phyloP scores from a whole-genome alignment of 1,140 invertebrate genomes.

The Drosophila punjabiensis region DNA sequence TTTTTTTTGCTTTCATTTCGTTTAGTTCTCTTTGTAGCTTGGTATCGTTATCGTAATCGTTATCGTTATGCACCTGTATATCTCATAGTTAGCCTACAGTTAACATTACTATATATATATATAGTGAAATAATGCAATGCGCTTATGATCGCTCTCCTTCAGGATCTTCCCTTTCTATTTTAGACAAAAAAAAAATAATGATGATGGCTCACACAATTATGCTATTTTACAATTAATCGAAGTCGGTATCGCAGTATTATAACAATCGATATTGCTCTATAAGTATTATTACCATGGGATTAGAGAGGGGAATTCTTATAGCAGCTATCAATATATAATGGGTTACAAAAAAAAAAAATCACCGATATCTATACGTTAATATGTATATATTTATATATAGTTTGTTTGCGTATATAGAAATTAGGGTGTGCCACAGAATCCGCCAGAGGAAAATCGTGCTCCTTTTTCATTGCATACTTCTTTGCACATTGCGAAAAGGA shows the following conservation, averaged over 20 bases:
- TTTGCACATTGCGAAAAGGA: not conserved
- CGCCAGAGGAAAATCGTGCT: not conserved
- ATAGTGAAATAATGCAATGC: slow-evolving; percentile 37
- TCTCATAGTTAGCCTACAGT: slow-evolving; percentile 59
- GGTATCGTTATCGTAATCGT: slow-evolving; percentile 59
- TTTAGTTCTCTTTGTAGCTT: slow-evolving; percentile 42
- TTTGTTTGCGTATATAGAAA: slow-evolving; percentile 12
- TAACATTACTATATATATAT: slow-evolving; percentile 48
- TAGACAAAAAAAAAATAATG: slow-evolving; percentile 28
- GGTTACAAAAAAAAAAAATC: slow-evolving; percentile 36
- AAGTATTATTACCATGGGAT: slow-evolving; percentile 16
- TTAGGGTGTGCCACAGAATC: not conserved
- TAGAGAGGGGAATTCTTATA: slow-evolving; percentile 24
- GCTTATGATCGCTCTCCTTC: slow-evolving; percentile 15
- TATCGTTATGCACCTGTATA: slow-evolving; percentile 63
- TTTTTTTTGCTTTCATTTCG: slow-evolving; percentile 41
- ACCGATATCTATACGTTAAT: slow-evolving; percentile 12
- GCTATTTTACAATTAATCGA: slow-evolving; percentile 48
- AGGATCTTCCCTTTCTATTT: not conserved
- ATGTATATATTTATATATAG: not conserved
- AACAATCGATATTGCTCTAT: slow-evolving; percentile 44
- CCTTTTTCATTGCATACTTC: not conserved
- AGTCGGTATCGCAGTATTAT: slow-evolving; percentile 44
- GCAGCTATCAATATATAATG: slow-evolving; percentile 27
- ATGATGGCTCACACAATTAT: slow-evolving; percentile 32